Percentiles rank a stretch among this genome's conserved stretches.
Conservation (phyloP, 2,888 invertebrate genomes). For the Melinaea marsaeus region DNA sequence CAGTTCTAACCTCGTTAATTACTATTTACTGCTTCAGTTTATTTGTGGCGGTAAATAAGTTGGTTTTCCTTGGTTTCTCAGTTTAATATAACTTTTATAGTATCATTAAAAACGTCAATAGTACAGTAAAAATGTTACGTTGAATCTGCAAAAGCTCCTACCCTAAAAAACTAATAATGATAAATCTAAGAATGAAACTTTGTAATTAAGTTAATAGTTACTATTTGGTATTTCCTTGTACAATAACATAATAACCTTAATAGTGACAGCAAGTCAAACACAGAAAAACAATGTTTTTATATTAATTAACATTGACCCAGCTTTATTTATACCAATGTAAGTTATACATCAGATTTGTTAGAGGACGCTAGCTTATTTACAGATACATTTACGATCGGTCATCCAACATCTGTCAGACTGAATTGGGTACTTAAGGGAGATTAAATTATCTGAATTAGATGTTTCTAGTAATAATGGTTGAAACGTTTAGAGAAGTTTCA, state of each 20-base stretch:
- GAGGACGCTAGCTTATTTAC: slow-evolving; percentile 20
- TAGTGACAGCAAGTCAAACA: background rate
- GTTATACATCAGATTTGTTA: slow-evolving; percentile 9
- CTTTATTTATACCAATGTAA: too few species aligned
- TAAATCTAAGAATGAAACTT: background rate
- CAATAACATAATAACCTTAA: background rate
- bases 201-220: background rate
- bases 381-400: slow-evolving; percentile 22
- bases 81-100: background rate
- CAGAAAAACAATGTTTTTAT: too few species aligned
- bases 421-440: slow-evolving; percentile 34
- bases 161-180: background rate
- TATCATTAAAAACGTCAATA: background rate
- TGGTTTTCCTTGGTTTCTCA: slow-evolving; percentile 7
- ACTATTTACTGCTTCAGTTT: slow-evolving; percentile 15
- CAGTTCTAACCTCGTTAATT: slow-evolving; percentile 30
- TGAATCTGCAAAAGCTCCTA: background rate
- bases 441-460: too few species aligned
- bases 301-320: background rate
- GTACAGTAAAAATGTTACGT: background rate
- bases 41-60: slow-evolving; percentile 2
- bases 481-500: slow-evolving; percentile 39
- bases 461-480: too few species aligned
- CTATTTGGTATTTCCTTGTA: background rate
- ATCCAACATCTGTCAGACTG: slow-evolving; percentile 41